Evolutionary conservation across 2,113 vertebrate genomes (phyloP).

Genomic region (Seriola quinqueradiata): DNA sequence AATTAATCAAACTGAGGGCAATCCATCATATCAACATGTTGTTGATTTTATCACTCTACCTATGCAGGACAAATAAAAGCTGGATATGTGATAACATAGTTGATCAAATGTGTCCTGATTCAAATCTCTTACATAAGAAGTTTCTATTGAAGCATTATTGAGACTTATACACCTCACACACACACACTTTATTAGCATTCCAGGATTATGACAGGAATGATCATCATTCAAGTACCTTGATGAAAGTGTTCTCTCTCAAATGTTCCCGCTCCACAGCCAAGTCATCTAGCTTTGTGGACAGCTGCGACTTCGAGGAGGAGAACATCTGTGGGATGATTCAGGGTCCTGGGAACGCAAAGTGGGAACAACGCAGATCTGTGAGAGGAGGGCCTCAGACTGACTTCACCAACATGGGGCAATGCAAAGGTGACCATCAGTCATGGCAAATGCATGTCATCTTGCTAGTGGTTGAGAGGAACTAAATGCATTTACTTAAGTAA

Average conservation of each 20-base stretch:
- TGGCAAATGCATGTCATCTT: not conserved
- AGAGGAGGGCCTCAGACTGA: conserved; percentile 84
- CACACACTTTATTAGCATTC: too few relatives aligned
- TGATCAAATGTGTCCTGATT: not conserved
- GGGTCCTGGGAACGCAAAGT: conserved; percentile 80
- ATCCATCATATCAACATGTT: not conserved
- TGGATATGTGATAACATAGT: conserved; percentile 2
- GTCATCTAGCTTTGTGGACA: conserved; percentile 90
- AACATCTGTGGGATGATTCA: conserved; percentile 94
- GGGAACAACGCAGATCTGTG: conserved; percentile 79
- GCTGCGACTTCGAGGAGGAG: conserved; percentile 89
- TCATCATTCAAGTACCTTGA: too few relatives aligned
- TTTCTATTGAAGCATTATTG: not conserved
- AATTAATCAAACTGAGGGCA: not conserved
- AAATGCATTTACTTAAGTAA: too few relatives aligned
- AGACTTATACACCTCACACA: not conserved
- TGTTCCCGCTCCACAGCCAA: conserved; percentile 76
- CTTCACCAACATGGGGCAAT: conserved; percentile 87
- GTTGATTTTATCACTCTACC: too few relatives aligned
- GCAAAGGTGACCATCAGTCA: conserved; percentile 83
- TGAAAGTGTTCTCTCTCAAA: too few relatives aligned
- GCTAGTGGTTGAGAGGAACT: too few relatives aligned
- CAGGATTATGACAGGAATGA: not conserved
- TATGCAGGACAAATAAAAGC: not conserved
- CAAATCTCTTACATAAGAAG: conserved; percentile 1